Percentiles rank a stretch among this genome's conserved stretches.
Conservation (phyloP, 1,140 invertebrate species). For the Wiebesia pumilae region DNA sequence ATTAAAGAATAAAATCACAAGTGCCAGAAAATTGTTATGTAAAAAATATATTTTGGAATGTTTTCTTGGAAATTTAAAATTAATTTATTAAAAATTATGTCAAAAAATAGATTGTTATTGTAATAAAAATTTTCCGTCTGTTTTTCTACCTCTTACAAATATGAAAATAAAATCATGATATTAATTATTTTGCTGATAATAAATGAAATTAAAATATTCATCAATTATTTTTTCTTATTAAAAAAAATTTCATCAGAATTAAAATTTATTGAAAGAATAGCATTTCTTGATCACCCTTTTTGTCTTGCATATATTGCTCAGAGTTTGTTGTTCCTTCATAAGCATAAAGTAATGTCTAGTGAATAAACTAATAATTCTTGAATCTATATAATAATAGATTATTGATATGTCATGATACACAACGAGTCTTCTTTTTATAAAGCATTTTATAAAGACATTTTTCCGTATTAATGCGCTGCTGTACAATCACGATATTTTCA, state of each 20-base stretch:
- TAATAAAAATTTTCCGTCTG: too few species aligned
- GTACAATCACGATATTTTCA: not conserved
- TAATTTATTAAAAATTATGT: too few species aligned
- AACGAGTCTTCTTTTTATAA: too few species aligned
- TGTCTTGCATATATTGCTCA: not conserved
- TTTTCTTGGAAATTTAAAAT: too few species aligned
- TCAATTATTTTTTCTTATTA: not conserved
- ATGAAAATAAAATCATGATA: not conserved
- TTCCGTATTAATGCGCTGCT: not conserved
- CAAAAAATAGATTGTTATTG: too few species aligned
- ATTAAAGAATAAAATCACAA: too few species aligned
- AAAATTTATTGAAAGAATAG: not conserved
- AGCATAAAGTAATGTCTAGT: not conserved
- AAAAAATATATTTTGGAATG: too few species aligned
- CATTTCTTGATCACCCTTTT: not conserved
- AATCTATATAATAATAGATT: too few species aligned
- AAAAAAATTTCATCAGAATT: not conserved
- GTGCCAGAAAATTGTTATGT: too few species aligned
- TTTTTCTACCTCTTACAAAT: too few species aligned
- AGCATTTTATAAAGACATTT: not conserved
- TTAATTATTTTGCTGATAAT: not conserved
- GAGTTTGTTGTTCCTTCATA: not conserved
- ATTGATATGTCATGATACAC: too few species aligned
- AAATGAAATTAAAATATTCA: not conserved
- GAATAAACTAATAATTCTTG: not conserved